Conservation (phyloP, 2,888 invertebrate species). For the Parascotia fuliginaria region DNA sequence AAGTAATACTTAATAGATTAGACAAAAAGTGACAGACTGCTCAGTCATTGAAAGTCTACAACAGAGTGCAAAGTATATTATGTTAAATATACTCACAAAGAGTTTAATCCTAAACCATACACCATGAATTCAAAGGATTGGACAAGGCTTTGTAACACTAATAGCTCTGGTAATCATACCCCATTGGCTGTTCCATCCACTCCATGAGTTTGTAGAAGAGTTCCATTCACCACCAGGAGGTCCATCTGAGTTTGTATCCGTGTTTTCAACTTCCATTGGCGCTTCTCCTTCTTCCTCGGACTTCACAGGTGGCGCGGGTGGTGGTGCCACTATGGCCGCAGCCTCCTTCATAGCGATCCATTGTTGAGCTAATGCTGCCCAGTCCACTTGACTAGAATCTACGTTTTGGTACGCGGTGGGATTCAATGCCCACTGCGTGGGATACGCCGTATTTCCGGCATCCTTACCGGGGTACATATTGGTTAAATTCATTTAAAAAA, state of each 20-base stretch:
- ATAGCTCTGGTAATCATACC: too few relatives aligned
- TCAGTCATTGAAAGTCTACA: too few relatives aligned
- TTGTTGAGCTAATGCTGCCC: slow-evolving; percentile 98
- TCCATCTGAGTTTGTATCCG: slow-evolving; percentile 83
- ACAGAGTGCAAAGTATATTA: too few relatives aligned
- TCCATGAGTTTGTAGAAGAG: slow-evolving; percentile 70
- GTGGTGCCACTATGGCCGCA: slow-evolving; percentile 84
- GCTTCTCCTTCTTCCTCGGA: slow-evolving; percentile 92
- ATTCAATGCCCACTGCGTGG: slow-evolving; percentile 93
- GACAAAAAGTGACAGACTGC: too few relatives aligned
- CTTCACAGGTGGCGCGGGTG: slow-evolving; percentile 85
- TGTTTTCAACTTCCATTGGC: slow-evolving; percentile 94
- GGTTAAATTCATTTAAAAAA: slow-evolving; percentile 32
- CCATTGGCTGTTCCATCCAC: slow-evolving; percentile 78
- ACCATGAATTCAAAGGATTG: too few relatives aligned
- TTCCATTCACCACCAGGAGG: slow-evolving; percentile 71
- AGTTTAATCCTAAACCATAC: too few relatives aligned
- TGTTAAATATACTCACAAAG: too few relatives aligned
- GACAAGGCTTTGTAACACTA: too few relatives aligned
- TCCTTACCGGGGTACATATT: slow-evolving; percentile 87
- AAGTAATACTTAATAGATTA: too few relatives aligned
- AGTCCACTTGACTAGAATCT: slow-evolving; percentile 95
- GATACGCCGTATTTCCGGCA: slow-evolving; percentile 87
- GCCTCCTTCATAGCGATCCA: slow-evolving; percentile 98
- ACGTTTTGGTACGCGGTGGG: slow-evolving; percentile 93